Percentiles rank a stretch among this genome's conserved stretches.
These are phyloP conservation scores for Chiloscyllium plagiosum DNA, from an alignment of 2,113 vertebrate genomes.

Conservation along the genomic window DNA sequence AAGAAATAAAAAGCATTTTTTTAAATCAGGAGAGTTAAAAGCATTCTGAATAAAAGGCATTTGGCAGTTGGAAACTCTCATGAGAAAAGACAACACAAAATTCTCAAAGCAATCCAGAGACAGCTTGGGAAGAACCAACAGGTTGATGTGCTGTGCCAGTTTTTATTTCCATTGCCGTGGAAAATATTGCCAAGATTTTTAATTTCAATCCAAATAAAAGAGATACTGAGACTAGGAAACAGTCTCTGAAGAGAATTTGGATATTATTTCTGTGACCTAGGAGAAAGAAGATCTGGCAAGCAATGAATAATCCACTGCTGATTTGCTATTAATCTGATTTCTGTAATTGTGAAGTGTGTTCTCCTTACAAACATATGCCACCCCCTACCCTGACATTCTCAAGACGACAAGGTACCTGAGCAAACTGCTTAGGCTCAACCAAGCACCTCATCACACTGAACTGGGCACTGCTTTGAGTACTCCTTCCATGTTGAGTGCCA, in stretches of 20 bases:
- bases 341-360: neutral
- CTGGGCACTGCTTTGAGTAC: neutral
- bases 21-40: neutral
- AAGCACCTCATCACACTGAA: neutral
- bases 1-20: neutral
- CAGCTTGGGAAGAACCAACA: neutral
- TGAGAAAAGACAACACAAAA: neutral
- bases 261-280: neutral
- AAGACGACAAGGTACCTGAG: neutral
- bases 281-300: neutral
- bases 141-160: neutral
- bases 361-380: neutral
- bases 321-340: neutral
- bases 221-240: neutral
- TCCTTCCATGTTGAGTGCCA: too few relatives aligned
- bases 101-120: conserved; percentile 10
- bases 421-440: neutral
- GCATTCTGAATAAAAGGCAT: neutral
- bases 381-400: neutral
- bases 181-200: neutral
- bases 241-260: neutral
- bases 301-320: neutral
- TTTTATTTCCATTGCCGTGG: neutral
- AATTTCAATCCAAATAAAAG: neutral
- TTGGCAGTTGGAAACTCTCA: neutral